Evolutionary conservation across 2,888 invertebrate genomes (phyloP).

Genomic region (Zygaena filipendulae): DNA sequence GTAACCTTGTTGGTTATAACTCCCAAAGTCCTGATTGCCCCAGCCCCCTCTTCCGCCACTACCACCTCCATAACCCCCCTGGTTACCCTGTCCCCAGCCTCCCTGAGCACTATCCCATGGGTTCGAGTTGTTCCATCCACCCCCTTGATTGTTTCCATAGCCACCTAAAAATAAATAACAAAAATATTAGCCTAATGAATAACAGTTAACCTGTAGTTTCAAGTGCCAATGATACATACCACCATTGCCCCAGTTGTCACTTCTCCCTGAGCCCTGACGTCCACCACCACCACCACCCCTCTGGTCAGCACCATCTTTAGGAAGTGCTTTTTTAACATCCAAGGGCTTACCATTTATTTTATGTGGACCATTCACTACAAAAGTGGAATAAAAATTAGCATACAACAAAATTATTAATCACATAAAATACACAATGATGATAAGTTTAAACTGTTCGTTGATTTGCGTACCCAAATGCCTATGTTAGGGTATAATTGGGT

Average conservation of each 20-base stretch:
- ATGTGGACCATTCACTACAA: constrained; percentile 83
- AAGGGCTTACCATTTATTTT: constrained; percentile 87
- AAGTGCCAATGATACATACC: constrained; percentile 19
- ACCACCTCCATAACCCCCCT: constrained; percentile 55
- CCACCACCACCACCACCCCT: constrained; percentile 62
- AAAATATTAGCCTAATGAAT: constrained; percentile 8
- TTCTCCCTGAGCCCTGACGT: constrained; percentile 41
- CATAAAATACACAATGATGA: constrained; percentile 5
- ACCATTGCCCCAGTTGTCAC: constrained; percentile 45
- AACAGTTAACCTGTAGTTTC: too few relatives aligned
- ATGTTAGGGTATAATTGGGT: constrained; percentile 35
- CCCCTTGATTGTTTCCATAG: constrained; percentile 59
- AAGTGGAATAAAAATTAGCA: constrained; percentile 14
- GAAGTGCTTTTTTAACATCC: constrained; percentile 94
- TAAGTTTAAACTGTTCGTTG: constrained; percentile 32
- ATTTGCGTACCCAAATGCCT: constrained; percentile 58
- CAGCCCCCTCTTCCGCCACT: constrained; percentile 57
- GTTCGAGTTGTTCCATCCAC: constrained; percentile 49
- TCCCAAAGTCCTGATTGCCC: constrained; percentile 78
- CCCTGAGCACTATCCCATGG: constrained; percentile 47
- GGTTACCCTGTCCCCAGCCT: constrained; percentile 20
- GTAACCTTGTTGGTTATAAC: constrained; percentile 85
- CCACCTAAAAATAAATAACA: constrained; percentile 30
- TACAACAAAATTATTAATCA: constrained; percentile 1
- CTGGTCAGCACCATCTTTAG: constrained; percentile 77